Percentiles rank a stretch among this genome's conserved stretches.
These are phyloP conservation scores for Nipponia nippon DNA, from an alignment of 2,113 vertebrate genomes.

Conservation along the genomic window DNA sequence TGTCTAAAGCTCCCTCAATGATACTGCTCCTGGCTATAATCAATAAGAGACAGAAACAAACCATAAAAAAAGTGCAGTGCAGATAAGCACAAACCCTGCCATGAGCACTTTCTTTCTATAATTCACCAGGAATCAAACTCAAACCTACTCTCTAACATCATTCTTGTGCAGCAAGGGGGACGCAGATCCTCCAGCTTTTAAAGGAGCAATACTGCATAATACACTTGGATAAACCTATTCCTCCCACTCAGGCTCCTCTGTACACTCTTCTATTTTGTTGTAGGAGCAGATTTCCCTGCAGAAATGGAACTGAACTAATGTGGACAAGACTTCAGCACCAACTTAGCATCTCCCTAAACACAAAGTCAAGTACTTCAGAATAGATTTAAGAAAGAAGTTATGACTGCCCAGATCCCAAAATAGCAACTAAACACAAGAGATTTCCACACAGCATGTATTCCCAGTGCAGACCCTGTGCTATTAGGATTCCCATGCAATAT, in stretches of 20 bases:
- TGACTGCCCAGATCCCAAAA: not conserved
- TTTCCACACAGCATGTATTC: not conserved
- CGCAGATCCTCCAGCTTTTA: not conserved
- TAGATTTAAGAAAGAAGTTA: not conserved
- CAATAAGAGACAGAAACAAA: not conserved
- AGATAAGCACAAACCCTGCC: not conserved
- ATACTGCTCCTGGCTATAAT: not conserved
- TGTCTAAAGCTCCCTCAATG: not conserved
- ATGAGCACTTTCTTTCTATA: not conserved
- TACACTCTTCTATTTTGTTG: not conserved
- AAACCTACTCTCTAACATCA: not conserved
- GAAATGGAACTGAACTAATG: not conserved
- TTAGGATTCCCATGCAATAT: not conserved
- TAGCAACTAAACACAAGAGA: not conserved
- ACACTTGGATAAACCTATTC: not conserved
- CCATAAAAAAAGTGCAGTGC: not conserved
- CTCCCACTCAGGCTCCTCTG: not conserved
- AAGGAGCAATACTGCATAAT: not conserved
- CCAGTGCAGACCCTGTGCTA: not conserved
- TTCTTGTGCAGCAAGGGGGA: not conserved
- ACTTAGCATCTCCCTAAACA: not conserved
- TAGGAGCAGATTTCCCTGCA: not conserved
- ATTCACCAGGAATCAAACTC: not conserved
- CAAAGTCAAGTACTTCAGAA: not conserved
- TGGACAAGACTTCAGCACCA: not conserved